Evolutionary conservation across 2,797 vertebrate species (phyloP).

Genomic region (Anolis apletophallus): DNA sequence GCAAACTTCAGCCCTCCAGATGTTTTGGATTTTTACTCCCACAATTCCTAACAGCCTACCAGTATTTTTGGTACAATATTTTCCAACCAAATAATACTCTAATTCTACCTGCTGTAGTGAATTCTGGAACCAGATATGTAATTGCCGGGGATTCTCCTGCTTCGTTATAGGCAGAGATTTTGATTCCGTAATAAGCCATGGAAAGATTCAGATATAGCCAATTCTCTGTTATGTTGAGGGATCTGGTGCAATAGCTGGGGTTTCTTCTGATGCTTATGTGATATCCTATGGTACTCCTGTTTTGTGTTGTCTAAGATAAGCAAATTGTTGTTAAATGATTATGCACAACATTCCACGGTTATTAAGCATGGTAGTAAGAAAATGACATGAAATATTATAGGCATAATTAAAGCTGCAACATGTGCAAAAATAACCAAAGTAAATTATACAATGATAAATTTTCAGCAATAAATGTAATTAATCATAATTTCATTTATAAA

Average conservation of each 20-base stretch:
- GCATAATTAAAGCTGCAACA: not conserved
- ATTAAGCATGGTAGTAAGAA: not conserved
- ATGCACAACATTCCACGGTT: not conserved
- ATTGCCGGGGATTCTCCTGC: conserved; percentile 64
- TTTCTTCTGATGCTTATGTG: conserved; percentile 75
- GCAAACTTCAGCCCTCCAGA: too few relatives aligned
- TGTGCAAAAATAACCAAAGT: not conserved
- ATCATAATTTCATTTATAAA: not conserved
- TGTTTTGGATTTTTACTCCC: too few relatives aligned
- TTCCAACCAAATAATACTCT: not conserved
- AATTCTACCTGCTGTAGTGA: conserved; percentile 45
- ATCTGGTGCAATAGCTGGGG: conserved; percentile 64
- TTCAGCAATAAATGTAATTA: not conserved
- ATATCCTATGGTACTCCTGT: conserved; percentile 69
- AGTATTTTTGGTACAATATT: too few relatives aligned
- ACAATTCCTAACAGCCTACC: too few relatives aligned
- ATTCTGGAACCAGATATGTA: conserved; percentile 50
- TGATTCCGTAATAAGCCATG: conserved; percentile 57
- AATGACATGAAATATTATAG: not conserved
- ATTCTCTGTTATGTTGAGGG: conserved; percentile 31
- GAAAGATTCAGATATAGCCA: conserved; percentile 63
- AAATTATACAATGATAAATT: not conserved
- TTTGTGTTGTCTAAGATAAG: conserved; percentile 70
- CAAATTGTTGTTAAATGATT: not conserved
- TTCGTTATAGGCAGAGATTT: conserved; percentile 66